Evolutionary conservation across 2,888 invertebrate genomes (phyloP), one percentile per base, ranked within the genome.

Genomic region (Pammene fasciana): DNA sequence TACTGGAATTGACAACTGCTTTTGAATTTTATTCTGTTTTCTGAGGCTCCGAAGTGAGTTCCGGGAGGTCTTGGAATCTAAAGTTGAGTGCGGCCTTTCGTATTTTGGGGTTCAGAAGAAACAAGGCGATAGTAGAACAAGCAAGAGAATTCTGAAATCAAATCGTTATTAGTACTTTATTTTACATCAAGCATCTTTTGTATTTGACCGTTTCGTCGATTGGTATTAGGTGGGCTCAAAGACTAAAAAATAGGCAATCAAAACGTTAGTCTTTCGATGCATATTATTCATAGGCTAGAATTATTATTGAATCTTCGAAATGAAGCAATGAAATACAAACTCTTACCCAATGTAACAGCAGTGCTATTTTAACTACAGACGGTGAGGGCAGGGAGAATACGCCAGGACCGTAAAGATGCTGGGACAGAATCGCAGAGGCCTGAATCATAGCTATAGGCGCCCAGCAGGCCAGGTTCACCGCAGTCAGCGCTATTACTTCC

Each of bases 401-500:
- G 10, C 78, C 75, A 1, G 78, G 74, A 13, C 77, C 72, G 43
- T 78, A 72, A 5, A 85, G 16, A n/a, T 85, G 71, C 57, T 84
- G 82, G 0, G 81, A 76, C 13, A 86, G 11, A 9, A 89, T 76
- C 41, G 89, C 85, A 77, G 82, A 82, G n/a, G 82, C 84, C 56
- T 88, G 81, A 65, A 89, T 74, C 46, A 87, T 10, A 0, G 85
- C 86, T 26, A 88, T 86, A 0, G 93, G 92, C 18, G 82, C 72
- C 93, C 93, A 93, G 73, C 89, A 86, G 1, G 86, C 38, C 65
- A 90, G 75, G 65, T 87, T 87, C 45, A 86, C 76, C 1, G 82
- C 38, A 0, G 86, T 83, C 65, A 90, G 75, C 5, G 79, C 72
- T 3, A 80, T 78, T 1, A 87, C 78, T 70, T 82, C 88, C 92